A percentile compares a stretch with the other conserved stretches of the same genome.
Evolutionary conservation across 2,888 invertebrate species (phyloP).

Genomic region (Andrena bicolor): DNA sequence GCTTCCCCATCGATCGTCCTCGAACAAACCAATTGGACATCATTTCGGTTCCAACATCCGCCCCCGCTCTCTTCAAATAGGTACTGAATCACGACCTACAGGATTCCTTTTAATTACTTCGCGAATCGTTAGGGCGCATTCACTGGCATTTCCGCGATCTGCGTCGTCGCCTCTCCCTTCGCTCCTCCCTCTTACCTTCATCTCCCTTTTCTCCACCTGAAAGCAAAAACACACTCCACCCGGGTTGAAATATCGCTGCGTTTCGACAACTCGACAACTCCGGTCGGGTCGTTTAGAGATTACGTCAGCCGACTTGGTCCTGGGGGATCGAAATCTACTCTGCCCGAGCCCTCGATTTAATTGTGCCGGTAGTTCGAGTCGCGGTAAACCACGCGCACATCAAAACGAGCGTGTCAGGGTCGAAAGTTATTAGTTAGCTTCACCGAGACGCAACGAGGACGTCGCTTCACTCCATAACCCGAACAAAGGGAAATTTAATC

Average conservation of each 20-base stretch:
- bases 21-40: constrained; percentile 25
- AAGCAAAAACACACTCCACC: too few species aligned
- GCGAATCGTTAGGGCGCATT: constrained; percentile 15
- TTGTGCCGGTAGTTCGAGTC: neutral
- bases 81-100: neutral
- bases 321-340: neutral
- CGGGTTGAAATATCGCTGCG: neutral
- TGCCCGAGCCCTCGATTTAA: neutral
- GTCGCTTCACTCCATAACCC: constrained; percentile 5
- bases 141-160: neutral
- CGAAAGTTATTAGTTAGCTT: neutral
- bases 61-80: neutral
- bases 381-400: neutral
- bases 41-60: constrained; percentile 4
- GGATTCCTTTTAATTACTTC: constrained; percentile 26
- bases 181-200: neutral
- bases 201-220: too few species aligned
- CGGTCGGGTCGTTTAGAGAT: too few species aligned
- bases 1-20: constrained; percentile 14
- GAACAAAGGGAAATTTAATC: constrained; percentile 35
- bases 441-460: neutral
- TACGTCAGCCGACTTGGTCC: too few species aligned
- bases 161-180: neutral
- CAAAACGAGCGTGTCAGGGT: neutral
- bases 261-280: neutral